A percentile compares a stretch with the other conserved stretches of the same genome.
These are phyloP conservation scores for Lepus oiostolus DNA, from an alignment of 2,797 vertebrate species.

Conservation along the genomic window DNA sequence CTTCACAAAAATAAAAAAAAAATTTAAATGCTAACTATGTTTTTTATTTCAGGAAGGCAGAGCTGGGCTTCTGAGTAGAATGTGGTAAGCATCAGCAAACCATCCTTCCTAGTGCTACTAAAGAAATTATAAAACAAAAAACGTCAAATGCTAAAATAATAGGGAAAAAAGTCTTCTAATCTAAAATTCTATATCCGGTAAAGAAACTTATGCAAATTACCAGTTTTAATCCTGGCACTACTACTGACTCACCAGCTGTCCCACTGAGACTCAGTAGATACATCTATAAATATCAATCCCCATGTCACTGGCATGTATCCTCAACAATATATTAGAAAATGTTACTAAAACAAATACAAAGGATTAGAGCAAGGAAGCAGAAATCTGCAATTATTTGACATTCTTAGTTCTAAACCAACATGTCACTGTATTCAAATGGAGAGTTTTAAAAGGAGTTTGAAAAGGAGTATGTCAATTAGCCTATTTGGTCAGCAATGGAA, in stretches of 20 bases:
- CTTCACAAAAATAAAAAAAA: too few relatives aligned
- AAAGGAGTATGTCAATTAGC: background rate
- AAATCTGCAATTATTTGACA: background rate
- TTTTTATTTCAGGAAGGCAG: background rate
- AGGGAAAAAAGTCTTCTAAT: background rate
- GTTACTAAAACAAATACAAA: slow-evolving; percentile 3
- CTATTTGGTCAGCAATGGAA: background rate
- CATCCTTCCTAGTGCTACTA: background rate
- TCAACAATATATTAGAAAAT: slow-evolving; percentile 10
- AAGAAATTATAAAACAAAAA: background rate
- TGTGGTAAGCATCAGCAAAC: background rate
- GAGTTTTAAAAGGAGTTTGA: background rate
- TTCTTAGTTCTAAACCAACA: background rate
- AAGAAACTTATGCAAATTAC: background rate
- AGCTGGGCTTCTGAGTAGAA: background rate
- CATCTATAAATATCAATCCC: background rate
- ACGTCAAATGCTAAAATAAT: background rate
- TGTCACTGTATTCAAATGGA: background rate
- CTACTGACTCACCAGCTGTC: background rate
- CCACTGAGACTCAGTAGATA: background rate
- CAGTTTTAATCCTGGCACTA: background rate
- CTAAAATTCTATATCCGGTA: background rate
- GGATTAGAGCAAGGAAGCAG: background rate
- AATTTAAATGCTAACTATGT: slow-evolving; percentile 26
- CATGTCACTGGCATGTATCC: background rate